Percentiles rank a stretch among this genome's conserved stretches.
phyloP scores from a whole-genome alignment of 2,888 invertebrate species.

The Metallyticus violacea region DNA sequence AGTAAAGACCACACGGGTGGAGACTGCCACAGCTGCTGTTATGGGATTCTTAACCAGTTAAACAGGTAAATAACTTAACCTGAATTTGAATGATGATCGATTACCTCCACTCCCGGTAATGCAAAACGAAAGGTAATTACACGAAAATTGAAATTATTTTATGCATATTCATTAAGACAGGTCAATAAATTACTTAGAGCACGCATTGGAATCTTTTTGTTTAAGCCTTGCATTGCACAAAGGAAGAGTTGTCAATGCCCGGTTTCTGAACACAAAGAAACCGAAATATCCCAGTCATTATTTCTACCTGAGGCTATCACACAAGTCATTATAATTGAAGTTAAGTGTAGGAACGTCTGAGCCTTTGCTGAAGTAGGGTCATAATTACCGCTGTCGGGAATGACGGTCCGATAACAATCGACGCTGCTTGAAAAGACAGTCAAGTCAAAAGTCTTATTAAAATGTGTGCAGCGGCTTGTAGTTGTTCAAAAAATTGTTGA shows the following conservation, averaged over 20 bases:
- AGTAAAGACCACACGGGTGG: no score
- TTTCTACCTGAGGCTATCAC: not conserved
- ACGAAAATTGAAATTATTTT: not conserved
- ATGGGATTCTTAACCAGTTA: not conserved
- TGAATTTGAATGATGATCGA: not conserved
- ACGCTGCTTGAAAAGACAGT: no score
- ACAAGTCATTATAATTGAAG: not conserved
- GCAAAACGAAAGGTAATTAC: not conserved
- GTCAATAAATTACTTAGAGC: not conserved
- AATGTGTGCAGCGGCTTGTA: no score
- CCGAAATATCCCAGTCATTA: not conserved
- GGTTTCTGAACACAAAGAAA: no score
- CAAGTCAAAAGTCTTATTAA: no score
- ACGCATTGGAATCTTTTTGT: not conserved
- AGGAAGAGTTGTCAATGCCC: not conserved
- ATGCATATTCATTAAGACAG: not conserved
- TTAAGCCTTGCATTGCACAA: not conserved
- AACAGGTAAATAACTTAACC: not conserved
- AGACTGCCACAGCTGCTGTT: no score
- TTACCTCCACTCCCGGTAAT: not conserved
- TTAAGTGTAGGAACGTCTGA: not conserved
- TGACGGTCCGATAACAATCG: not conserved
- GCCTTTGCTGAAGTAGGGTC: no score
- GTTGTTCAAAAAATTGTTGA: no score
- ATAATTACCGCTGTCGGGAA: no score